phyloP scores from a whole-genome alignment of 1,140 invertebrate species.

The Diuraphis noxia region DNA sequence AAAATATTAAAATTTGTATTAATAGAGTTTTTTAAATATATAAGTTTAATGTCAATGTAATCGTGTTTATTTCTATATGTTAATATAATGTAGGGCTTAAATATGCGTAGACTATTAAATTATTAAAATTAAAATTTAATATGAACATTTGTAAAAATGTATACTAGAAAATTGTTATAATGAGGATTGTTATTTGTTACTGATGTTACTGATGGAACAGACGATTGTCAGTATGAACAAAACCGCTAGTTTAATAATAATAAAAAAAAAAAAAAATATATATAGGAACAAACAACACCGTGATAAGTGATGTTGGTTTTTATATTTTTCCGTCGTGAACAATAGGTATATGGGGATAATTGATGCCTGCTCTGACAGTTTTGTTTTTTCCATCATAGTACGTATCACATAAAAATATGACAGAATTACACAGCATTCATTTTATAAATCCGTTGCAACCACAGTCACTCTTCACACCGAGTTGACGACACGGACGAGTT shows the following conservation, averaged over 20 bases:
- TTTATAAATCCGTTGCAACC: background rate
- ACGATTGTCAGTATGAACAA: background rate
- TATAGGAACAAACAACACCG: background rate
- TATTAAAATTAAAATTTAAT: background rate
- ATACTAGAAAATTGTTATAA: background rate
- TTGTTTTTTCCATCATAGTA: background rate
- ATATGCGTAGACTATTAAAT: background rate
- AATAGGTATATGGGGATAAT: background rate
- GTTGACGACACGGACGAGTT: background rate
- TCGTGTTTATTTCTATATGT: background rate
- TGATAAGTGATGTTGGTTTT: background rate
- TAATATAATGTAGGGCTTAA: background rate
- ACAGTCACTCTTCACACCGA: background rate
- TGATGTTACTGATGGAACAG: background rate
- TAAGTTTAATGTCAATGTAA: background rate
- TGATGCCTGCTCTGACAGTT: background rate
- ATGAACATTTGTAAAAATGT: background rate
- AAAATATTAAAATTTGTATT: background rate
- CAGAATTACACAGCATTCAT: background rate
- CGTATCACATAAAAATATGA: background rate
- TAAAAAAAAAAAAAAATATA: background rate
- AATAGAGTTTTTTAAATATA: background rate
- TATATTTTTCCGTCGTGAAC: background rate
- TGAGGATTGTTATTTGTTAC: background rate
- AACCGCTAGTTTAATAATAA: background rate